Base-by-base conservation (phyloP, 2,888 invertebrate species). In the Drosophila kanekoi region DNA sequence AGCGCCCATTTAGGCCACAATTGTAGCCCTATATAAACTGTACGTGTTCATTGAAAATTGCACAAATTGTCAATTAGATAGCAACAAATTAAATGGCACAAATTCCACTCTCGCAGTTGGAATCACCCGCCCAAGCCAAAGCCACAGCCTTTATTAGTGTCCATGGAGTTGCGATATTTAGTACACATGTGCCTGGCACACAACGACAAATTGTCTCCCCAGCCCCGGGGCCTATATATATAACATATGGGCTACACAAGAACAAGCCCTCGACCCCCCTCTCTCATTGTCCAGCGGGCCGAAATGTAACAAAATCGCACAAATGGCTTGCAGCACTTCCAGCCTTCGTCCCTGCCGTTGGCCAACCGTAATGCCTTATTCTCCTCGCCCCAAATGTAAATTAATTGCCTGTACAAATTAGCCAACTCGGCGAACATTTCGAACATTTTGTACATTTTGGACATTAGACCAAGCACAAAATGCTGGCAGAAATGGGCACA, bases 351-450 rank as follows among this genome's bases (percentile, higher is more conserved):
- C n/a, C 1, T 23, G 20, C 44, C 11, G 13, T 16, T 38, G 20
- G 16, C 43, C 18, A 32, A 38, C 33, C 40, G 40, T 62, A 40
- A 38, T 32, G 48, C 33, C 33, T 41, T 47, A 23, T 20, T 48
- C 18, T 37, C 48, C 49, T 33, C 59, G 45, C 40, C 59, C 45
- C 60, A 72, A 85, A 85, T 81, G 82, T 84, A 87, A 83, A 83
- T 87, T 83, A 83, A 83, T 83, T 83, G 82, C 82, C 81, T 73
- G 87, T 79, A 70, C 82, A 87, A 83, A 83, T 83, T 83, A 83
- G 82, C 74, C 87, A 70, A 66, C 64, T 69, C 69, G 62, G 58
- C 59, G 77, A 60, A 67, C 76, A 76, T 70, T 70, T 77, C 40
- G 80, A 44, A 65, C 69, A 60, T 54, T 60, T 70, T 45, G 43